Evolutionary conservation across 2,113 vertebrate species (phyloP).

Genomic region (Mustelus asterias): DNA sequence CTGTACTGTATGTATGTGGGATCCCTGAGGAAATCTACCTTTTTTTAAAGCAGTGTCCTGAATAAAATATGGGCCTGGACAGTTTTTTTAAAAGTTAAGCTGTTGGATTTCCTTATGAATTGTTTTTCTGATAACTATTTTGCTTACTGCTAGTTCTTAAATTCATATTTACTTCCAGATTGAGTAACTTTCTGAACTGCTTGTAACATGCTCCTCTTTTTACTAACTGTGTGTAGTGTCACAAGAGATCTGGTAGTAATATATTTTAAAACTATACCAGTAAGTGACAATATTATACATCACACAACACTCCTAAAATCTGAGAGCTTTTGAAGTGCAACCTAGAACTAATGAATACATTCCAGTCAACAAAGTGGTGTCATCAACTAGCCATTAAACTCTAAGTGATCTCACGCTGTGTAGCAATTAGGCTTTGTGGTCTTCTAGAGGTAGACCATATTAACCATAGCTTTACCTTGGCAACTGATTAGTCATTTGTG

Average conservation of each 20-base stretch:
- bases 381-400: background rate
- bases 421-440: background rate
- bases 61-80: background rate
- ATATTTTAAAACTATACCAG: background rate
- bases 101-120: background rate
- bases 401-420: background rate
- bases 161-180: background rate
- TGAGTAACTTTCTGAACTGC: background rate
- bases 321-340: background rate
- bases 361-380: background rate
- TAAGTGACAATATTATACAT: background rate
- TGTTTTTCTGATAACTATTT: background rate
- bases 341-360: background rate
- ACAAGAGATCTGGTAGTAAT: background rate
- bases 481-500: no score
- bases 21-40: no score
- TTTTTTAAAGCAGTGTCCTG: background rate
- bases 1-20: background rate
- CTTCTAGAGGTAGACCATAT: background rate
- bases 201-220: background rate
- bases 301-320: background rate
- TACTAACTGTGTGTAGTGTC: background rate
- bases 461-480: no score
- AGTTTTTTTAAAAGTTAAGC: background rate
- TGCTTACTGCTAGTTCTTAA: background rate